Conservation (phyloP, 1,140 invertebrate species). For the Penaeus japonicus region DNA sequence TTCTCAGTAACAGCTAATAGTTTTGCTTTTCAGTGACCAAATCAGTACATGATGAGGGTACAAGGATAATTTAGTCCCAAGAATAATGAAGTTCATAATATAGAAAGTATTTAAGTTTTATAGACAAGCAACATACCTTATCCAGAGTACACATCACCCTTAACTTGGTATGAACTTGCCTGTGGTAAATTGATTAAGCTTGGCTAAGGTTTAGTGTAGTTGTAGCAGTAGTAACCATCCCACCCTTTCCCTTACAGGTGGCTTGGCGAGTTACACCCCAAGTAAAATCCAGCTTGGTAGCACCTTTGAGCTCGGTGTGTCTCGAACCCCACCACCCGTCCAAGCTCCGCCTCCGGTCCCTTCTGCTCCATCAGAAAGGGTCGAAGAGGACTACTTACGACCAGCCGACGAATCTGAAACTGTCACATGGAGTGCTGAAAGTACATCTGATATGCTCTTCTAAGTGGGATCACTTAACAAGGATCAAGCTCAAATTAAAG, state of each 20-base stretch:
- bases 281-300: conserved; percentile 70
- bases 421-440: conserved; percentile 72
- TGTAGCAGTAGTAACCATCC: conserved; percentile 37
- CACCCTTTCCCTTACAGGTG: conserved; percentile 60
- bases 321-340: conserved; percentile 64
- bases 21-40: too few species aligned
- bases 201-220: not conserved
- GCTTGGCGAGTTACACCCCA: conserved; percentile 72
- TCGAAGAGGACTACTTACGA: conserved; percentile 68
- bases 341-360: conserved; percentile 56
- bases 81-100: too few species aligned
- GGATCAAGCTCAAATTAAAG: not conserved
- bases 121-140: too few species aligned
- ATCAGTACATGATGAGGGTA: too few species aligned
- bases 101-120: too few species aligned
- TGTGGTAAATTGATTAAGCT: not conserved
- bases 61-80: too few species aligned
- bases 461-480: conserved; percentile 60
- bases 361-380: conserved; percentile 32
- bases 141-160: not conserved
- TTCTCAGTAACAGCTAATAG: too few species aligned
- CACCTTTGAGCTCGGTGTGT: conserved; percentile 73
- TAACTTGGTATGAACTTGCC: not conserved
- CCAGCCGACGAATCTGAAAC: conserved; percentile 69
- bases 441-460: conserved; percentile 73